Evolutionary conservation across 2,888 invertebrate genomes (phyloP), one percentile per base, ranked within the genome.

Genomic region (Ligdia adustata): DNA sequence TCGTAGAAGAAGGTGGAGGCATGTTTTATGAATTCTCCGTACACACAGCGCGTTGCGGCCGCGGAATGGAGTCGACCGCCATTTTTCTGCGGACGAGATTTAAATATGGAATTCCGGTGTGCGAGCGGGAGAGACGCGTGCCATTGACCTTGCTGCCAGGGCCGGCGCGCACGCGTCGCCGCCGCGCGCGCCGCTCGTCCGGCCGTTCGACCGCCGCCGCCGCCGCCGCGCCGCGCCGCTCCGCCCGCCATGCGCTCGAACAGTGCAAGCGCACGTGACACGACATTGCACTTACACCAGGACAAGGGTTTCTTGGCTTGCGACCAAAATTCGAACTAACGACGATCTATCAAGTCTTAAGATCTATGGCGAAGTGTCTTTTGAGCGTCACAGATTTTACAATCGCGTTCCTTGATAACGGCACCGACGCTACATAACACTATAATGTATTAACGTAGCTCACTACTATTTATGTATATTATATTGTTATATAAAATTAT

Each of bases 81-180:
- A 88, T 89, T 89, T 90, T 90, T 90, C 87, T 89, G 88, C 89
- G 88, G 89, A 85, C 87, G 87, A 88, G 88, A 89, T 89, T 90
- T 89, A 90, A 90, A 90, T 89, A 89, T 90, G 90, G 90, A 88
- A 90, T 90, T 88, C 89, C 89, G 89, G 89, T 88, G 90, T 88
- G 88, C 82, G 89, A 89, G 89, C 79, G 80, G 83, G 89, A 89
- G 82, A 82, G 84, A 69, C 81, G 85, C 85, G 85, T 88, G 89
- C 88, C 87, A 90, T 88, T 90, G 89, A 90, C 89, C 88, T 88
- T 88, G 89, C 79, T 54, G 77, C 75, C 80, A 79, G 82, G 81
- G 82, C 82, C 80, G 18, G 18, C 18, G 82, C 80, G 80, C 86
- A 80, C 85, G 87, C 85, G 86, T 81, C 49, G 33, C 67, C 62